Conservation (phyloP, 30 jellyfish, hydroid and myxozoan genomes). For the Nemopilema nomurai region DNA sequence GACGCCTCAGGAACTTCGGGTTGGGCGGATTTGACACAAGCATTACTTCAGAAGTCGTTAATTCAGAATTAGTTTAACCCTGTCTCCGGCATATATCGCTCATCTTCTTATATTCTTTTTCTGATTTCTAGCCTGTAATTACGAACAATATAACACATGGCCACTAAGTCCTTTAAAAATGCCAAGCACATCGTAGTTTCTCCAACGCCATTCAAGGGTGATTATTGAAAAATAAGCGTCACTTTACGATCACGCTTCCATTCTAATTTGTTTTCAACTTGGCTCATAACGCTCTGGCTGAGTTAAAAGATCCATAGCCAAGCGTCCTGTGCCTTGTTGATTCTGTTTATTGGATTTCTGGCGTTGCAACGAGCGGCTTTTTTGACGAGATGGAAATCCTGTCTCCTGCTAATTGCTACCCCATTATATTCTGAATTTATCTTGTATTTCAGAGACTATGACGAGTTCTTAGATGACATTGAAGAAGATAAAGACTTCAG, state of each 20-base stretch:
- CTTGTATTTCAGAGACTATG: conserved; percentile 79
- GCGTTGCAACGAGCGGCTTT: not conserved
- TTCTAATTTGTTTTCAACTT: not conserved
- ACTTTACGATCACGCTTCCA: not conserved
- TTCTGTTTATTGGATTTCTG: not conserved
- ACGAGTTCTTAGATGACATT: conserved; percentile 92
- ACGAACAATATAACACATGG: not conserved
- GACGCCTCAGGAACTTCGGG: not conserved
- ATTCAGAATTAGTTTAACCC: not conserved
- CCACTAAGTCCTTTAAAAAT: not conserved
- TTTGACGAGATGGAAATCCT: not conserved
- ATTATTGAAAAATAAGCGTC: not conserved
- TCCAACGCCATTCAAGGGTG: not conserved
- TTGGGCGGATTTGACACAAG: not conserved
- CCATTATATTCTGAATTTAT: not conserved
- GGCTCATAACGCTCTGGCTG: not conserved
- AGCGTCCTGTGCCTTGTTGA: not conserved
- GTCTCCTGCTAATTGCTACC: not conserved
- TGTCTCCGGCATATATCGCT: not conserved
- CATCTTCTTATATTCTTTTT: not conserved
- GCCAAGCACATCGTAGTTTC: not conserved
- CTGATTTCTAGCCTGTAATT: not conserved
- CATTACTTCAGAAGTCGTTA: not conserved
- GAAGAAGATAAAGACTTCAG: conserved; percentile 97
- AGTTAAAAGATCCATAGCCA: not conserved